Base-by-base conservation (phyloP, 2,888 invertebrate species). In the Pyrgus malvae region DNA sequence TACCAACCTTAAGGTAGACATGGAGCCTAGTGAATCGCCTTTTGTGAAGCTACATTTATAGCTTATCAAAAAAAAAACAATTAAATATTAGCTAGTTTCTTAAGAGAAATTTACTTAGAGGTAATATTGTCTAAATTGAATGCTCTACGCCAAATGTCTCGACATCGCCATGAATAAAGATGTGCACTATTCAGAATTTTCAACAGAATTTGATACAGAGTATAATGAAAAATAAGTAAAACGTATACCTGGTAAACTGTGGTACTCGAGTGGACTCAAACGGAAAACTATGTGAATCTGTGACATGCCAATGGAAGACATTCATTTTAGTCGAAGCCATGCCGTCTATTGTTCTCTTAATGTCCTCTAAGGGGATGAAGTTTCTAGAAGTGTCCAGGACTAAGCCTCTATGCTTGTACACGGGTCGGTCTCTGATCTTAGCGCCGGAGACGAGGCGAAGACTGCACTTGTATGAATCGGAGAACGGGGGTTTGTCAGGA, bases 221-320 rank as follows among this genome's bases (percentile, higher is more conserved):
- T 21, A 21, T 14, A 14, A 33, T 14, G 5, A 12, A 5, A 14
- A 3, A 2, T 3, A 37, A 37, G 17, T 4, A 11, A 25, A 48
- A 9, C 25, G 35, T 40, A 91, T 83, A 95, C 92, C 91, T 92
- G 1, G 95, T 92, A 84, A 97, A 92, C 67, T 94, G 93, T 0
- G 96, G 96, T 14, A 95, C 92, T 33, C 93, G 90, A n/a, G 91
- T 90, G 0, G 95, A 93, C 69, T 95, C 94, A 69, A 97, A 90
- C 0, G 98, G 98, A 80, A 98, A 98, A 67, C 98, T 97, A 64
- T 98, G 98, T 0, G 96, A 93, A 80, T 98, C 98, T 0, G 96
- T 95, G 0, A 94, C 94, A 74, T 97, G 96, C 98, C 98, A 98
- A 74, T 98, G 98, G 38, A 98, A 92, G 0, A 97, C 95, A 74